Evolutionary conservation across 2,797 vertebrate species (phyloP).

Genomic region (Emys orbicularis): DNA sequence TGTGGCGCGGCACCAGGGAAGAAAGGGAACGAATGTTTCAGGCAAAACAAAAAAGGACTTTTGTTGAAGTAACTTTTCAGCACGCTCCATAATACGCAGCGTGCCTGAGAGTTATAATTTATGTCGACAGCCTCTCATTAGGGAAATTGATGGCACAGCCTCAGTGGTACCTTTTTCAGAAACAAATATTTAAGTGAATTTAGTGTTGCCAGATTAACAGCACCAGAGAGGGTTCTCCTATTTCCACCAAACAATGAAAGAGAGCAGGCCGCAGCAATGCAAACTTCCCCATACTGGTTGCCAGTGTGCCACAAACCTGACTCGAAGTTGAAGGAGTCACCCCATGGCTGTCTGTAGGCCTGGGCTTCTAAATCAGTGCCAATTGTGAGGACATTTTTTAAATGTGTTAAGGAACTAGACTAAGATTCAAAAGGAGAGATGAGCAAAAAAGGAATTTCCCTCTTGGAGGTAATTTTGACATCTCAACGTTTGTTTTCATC

Average conservation of each 20-base stretch:
- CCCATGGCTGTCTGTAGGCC: not conserved
- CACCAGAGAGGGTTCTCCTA: not conserved
- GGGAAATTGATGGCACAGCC: not conserved
- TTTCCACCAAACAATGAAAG: not conserved
- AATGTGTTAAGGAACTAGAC: not conserved
- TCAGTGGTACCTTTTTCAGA: not conserved
- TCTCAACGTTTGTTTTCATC: not conserved
- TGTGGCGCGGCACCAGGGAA: not conserved
- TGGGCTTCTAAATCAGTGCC: not conserved
- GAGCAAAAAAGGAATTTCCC: not conserved
- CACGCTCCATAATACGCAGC: not conserved
- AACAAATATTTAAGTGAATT: not conserved
- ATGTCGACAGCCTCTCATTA: not conserved
- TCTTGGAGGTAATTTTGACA: not conserved
- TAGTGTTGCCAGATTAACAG: not conserved
- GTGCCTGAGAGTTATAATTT: rapidly evolving
- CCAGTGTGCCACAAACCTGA: not conserved
- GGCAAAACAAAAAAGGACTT: not conserved
- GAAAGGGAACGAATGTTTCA: not conserved
- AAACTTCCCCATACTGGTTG: not conserved
- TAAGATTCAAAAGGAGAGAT: not conserved
- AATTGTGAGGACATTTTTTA: not conserved
- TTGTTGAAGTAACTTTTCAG: not conserved
- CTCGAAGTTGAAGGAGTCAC: not conserved
- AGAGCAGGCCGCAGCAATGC: not conserved